Evolutionary conservation across 1,140 invertebrate species (phyloP), one percentile per base, ranked within the genome.

Genomic region (Teleogryllus occipitalis): DNA sequence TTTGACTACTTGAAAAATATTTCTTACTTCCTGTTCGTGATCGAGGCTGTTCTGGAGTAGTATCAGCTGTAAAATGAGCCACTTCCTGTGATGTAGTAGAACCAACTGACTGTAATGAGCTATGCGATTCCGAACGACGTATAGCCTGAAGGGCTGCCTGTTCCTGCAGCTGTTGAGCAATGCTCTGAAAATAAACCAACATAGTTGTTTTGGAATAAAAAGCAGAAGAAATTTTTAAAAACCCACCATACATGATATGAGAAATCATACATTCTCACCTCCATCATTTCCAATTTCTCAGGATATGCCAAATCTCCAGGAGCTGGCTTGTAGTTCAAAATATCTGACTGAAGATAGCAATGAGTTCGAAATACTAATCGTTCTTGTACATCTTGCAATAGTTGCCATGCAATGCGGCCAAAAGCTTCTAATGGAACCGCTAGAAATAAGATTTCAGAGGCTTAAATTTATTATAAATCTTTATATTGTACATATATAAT

Each of bases 201-300:
- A 39, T 39, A 5, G 27, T 76, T n/a, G 3, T n/a, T 22, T n/a
- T n/a, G 7, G 4, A n/a, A 18, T 73, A 4, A 21, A 18, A 21
- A 21, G 72, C 72, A 73, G 21, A 73, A 73, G 6, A 6, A 73
- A 73, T 21, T 18, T 21, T 18, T 18, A 73, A 2, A 73, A 15
- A 39, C 27, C 27, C 27, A 39, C 27, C 27, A 39, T 39, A 39
- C 5, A 39, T 39, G 27, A 39, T 39, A 72, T 3, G 65, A 15
- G n/a, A 72, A 14, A 72, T n/a, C 65, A 3, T n/a, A 15, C n/a
- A 14, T 1, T 15, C 21, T 87, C 80, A 89, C 90, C 83, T 97
- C 94, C 97, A 99, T 99, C 95, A 99, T 98, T 85, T 96, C 91
- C 22, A 99, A 87, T 86, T 99, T 98, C 83, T 98, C 95, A 0